Evolutionary conservation across 2,888 invertebrate species (phyloP).

Genomic region (Eupithecia vulgata): DNA sequence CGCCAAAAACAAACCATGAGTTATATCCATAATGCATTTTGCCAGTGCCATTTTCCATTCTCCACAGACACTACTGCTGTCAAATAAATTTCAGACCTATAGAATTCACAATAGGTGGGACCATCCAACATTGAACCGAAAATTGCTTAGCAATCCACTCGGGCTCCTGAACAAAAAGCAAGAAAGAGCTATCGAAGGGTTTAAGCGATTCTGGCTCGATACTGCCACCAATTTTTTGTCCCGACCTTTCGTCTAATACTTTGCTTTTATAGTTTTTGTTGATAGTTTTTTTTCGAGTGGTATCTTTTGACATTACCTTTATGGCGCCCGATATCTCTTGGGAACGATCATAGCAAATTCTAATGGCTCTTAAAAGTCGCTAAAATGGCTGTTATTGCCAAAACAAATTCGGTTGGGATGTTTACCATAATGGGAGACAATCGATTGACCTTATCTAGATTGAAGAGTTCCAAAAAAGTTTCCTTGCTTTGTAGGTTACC

Average conservation of each 20-base stretch:
- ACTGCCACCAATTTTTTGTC: conserved; percentile 67
- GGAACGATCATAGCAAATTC: conserved; percentile 76
- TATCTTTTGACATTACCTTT: conserved; percentile 78
- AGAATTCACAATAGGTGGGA: conserved; percentile 82
- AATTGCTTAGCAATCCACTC: conserved; percentile 68
- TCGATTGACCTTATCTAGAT: conserved; percentile 47
- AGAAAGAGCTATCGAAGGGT: conserved; percentile 46
- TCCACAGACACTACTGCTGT: conserved; percentile 82
- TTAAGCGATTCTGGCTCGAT: conserved; percentile 70
- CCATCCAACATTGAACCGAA: conserved; percentile 64
- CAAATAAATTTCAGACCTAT: conserved; percentile 83
- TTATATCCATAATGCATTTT: conserved; percentile 81
- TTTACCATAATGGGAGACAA: conserved; percentile 56
- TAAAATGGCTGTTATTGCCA: conserved; percentile 64
- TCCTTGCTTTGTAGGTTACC: not conserved
- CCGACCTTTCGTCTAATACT: conserved; percentile 74
- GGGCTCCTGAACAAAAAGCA: conserved; percentile 60
- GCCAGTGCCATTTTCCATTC: conserved; percentile 83
- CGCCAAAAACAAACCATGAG: conserved; percentile 84
- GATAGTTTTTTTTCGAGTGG: conserved; percentile 76
- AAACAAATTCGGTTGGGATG: conserved; percentile 71
- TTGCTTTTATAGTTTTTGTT: conserved; percentile 76
- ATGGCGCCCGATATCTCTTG: conserved; percentile 75
- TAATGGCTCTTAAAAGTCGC: conserved; percentile 72
- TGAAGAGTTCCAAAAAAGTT: conserved; percentile 24